phyloP scores from a whole-genome alignment of 2,888 invertebrate genomes.

The Nowickia ferox region DNA sequence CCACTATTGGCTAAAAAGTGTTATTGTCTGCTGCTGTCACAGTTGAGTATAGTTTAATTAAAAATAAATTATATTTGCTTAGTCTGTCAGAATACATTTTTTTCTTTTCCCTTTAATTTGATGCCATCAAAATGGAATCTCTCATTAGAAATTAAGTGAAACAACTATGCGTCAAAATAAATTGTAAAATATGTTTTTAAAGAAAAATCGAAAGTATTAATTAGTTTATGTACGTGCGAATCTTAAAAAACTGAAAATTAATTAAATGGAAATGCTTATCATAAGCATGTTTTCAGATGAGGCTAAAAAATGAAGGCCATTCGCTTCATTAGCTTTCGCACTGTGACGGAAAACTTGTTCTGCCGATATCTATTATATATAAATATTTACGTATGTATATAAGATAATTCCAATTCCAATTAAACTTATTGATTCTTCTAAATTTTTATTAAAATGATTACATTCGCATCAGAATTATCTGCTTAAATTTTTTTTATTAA shows the following conservation, averaged over 20 bases:
- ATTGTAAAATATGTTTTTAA: not conserved
- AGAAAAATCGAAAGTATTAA: slow-evolving; percentile 13
- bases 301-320: not conserved
- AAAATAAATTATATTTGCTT: slow-evolving; percentile 41
- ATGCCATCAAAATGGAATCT: slow-evolving; percentile 47
- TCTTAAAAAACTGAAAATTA: slow-evolving; percentile 12
- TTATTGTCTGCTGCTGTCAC: slow-evolving; percentile 2
- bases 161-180: slow-evolving; percentile 28
- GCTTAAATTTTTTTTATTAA: too few relatives aligned
- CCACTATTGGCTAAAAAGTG: not conserved
- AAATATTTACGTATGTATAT: too few relatives aligned
- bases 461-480: too few relatives aligned
- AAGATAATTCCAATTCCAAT: too few relatives aligned
- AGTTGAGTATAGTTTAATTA: slow-evolving; percentile 32
- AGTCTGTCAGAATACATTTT: slow-evolving; percentile 10
- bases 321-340: too few relatives aligned
- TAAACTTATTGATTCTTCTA: too few relatives aligned
- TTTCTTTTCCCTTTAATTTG: slow-evolving; percentile 20
- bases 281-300: not conserved
- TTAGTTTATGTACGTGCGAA: slow-evolving; percentile 17
- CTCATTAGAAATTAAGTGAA: slow-evolving; percentile 30
- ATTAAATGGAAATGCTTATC: not conserved
- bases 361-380: too few relatives aligned
- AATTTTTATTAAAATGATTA: too few relatives aligned
- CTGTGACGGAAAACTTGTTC: too few relatives aligned